These are phyloP conservation scores for Mylabris phalerata DNA, from an alignment of 1,140 invertebrate species.

Conservation along the genomic window DNA sequence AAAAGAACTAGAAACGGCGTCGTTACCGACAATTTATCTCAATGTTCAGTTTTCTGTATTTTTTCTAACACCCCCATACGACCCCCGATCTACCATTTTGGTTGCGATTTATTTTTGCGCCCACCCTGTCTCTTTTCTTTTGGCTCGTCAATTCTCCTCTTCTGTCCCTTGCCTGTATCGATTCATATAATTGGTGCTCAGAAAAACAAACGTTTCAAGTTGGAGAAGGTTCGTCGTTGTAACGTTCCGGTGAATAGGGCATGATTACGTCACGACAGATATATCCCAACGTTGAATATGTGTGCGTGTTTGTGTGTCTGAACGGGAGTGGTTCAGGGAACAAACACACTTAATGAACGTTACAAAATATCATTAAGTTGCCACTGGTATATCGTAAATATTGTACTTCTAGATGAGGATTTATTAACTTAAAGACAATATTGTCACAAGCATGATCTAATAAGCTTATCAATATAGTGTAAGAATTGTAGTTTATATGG, in stretches of 20 bases:
- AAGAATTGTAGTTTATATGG: too few species aligned
- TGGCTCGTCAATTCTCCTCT: not conserved
- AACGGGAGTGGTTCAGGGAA: constrained; percentile 16
- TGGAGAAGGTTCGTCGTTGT: not conserved
- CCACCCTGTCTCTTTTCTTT: not conserved
- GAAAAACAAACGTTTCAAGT: constrained; percentile 9
- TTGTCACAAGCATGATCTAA: constrained; percentile 10
- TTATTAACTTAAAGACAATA: constrained; percentile 17
- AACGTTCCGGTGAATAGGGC: constrained; percentile 5
- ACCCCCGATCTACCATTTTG: too few species aligned
- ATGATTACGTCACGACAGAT: constrained; percentile 15
- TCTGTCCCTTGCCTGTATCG: not conserved
- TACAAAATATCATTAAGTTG: constrained; percentile 20
- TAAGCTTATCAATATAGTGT: not conserved
- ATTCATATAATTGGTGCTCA: constrained; percentile 10
- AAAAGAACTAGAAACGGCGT: not conserved
- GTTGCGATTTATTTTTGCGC: too few species aligned
- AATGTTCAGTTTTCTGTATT: not conserved
- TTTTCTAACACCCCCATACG: too few species aligned
- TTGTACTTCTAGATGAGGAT: constrained; percentile 13
- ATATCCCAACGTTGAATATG: not conserved
- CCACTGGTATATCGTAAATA: constrained; percentile 13
- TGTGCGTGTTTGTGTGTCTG: not conserved
- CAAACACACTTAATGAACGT: constrained; percentile 20
- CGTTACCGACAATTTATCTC: constrained; percentile 10